Base-by-base conservation (phyloP, 2,888 invertebrate species). In the Acrobeloides nanus region DNA sequence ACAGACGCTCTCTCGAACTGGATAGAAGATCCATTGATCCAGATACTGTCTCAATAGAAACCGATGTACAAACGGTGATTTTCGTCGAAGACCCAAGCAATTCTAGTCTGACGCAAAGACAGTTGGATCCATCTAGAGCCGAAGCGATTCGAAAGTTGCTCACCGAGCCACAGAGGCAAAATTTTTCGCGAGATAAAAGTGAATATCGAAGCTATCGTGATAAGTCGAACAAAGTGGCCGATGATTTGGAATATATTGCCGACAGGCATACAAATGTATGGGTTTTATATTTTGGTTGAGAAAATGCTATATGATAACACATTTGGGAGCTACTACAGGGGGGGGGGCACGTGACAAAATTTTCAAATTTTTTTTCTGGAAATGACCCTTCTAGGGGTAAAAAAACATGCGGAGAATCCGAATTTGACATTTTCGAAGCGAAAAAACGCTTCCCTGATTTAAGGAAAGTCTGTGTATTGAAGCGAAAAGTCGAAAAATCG, bases 111-210 rank as follows among this genome's bases (percentile, higher is more conserved):
- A 21, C 24, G 24, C 53, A 53, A 29, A 51, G 54, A 26, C 49
- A 55, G 1, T 48, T 57, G 27, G 61, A 59, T n/a, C 46, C 54
- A 3, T 48, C 53, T 7, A 51, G 57, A 15, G 59, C 67, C 4
- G 67, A 65, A 6, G 73, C 73, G 0, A 56, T 68, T 4, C 64
- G 72, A 33, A 72, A 72, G 38, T 38, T 74, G 25, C 48, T 72
- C 8, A 69, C 68, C 3, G 61, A 61, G 25, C 61, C 68, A 24
- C 53, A 63, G 20, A 55, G 57, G 29, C 45, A 47, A 24, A 51
- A 51, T 12, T 59, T 57, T 18, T 33, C 50, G 27, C 38, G 62
- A 0, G 41, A 51, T 20, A 35, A 29, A 20, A 41, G 41, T 10
- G 48, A 38, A 21, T 41, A 55, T 29, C 34, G 55, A 10, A 43